Evolutionary conservation across 2,113 vertebrate genomes (phyloP), one percentile per base, ranked within the genome.

Genomic region (Corapipo altera): DNA sequence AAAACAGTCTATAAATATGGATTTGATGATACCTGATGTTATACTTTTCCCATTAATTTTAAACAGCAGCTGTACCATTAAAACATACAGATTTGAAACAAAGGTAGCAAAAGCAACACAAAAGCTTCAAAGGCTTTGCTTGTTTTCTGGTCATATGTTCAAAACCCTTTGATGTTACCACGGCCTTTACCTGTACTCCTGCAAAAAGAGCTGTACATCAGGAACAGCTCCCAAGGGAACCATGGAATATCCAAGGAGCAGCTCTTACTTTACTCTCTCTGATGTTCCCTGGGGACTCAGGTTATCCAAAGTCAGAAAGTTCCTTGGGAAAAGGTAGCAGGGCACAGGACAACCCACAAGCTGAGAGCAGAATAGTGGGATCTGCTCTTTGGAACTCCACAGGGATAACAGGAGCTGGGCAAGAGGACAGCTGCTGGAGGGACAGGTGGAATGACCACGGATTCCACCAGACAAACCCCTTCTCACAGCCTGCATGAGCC

Each of bases 301-400:
- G 41, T 5, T 49, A 54, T 24, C 35, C 35, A 27, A 21, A 46
- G 28, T 30, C 11, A 67, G 7, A 32, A 28, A 28, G 7, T 3
- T 86, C 52, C 48, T 37, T 8, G 43, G 54, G 17, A 67, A 41
- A 37, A 55, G 18, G 37, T 1, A 12, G 22, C 27, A 39, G 41
- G 49, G 19, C 3, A 11, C 22, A 43, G 62, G 27, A 43, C 0
- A 1, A 33, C 6, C 4, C 48, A 4, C 2, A 8, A 4, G n/a
- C 49, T n/a, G 46, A 30, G 19, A 61, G 17, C 2, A 2, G 41
- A 35, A 9, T 3, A 1, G 12, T 35, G 27, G 1, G 35, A 12
- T 43, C 27, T 30, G 46, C 15, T 59, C 46, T 21, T 9, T 32
- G 49, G 49, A 37, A 30, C 23, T 61, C 35, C 3, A 0, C 1